Evolutionary conservation across 2,113 vertebrate species (phyloP).

Genomic region (Platichthys stellatus): DNA sequence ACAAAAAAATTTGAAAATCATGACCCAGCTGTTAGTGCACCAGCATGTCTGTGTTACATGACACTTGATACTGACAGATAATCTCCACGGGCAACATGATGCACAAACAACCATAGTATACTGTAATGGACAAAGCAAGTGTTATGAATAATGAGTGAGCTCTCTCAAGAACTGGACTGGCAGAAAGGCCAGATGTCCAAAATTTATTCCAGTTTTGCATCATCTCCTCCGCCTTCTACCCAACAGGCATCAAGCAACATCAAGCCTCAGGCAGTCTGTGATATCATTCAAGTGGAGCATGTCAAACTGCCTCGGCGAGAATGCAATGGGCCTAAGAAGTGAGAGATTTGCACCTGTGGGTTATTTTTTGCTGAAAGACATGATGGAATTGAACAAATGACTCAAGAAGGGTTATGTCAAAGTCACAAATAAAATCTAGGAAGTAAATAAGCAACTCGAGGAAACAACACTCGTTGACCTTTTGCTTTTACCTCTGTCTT

Average conservation of each 20-base stretch:
- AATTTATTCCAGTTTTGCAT: conserved; percentile 22
- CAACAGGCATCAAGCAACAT: conserved; percentile 24
- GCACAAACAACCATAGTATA: conserved; percentile 24
- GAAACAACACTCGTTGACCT: too few species aligned
- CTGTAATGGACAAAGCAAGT: conserved; percentile 15
- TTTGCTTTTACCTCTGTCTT: too few species aligned
- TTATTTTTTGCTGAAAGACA: too few species aligned
- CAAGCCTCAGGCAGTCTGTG: conserved; percentile 11
- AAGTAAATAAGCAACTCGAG: too few species aligned
- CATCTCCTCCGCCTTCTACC: conserved; percentile 16
- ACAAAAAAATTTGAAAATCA: background rate
- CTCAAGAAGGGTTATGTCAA: too few species aligned
- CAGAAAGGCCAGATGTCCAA: conserved; percentile 31
- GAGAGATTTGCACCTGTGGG: background rate
- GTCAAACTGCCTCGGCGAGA: conserved; percentile 17
- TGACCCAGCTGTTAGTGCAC: background rate
- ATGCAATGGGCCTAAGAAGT: too few species aligned
- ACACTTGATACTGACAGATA: background rate
- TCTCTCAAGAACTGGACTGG: background rate
- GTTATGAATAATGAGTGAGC: conserved; percentile 38
- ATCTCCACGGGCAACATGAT: conserved; percentile 13
- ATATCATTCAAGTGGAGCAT: conserved; percentile 45
- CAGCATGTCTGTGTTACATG: background rate
- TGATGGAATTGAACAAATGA: too few species aligned
- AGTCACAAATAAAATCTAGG: too few species aligned